Evolutionary conservation across 1,140 invertebrate genomes (phyloP).

Genomic region (Eulimnadia texana): DNA sequence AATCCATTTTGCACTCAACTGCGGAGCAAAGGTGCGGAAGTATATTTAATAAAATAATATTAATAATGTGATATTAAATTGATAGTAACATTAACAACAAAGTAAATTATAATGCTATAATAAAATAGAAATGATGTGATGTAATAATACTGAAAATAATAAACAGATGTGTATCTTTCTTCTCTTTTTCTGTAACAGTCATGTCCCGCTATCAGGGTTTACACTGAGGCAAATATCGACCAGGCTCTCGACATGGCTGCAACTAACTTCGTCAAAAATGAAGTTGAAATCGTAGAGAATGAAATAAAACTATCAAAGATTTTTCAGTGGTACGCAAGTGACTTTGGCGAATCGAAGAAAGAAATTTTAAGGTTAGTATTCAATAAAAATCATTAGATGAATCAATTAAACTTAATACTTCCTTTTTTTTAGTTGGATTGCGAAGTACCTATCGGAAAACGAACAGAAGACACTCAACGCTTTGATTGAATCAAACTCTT

Average conservation of each 20-base stretch:
- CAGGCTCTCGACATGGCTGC: constrained; percentile 25
- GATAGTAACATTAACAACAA: not conserved
- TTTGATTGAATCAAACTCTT: not conserved
- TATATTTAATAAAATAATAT: not conserved
- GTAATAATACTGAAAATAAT: too few species aligned
- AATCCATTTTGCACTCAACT: constrained; percentile 34
- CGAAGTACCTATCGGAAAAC: not conserved
- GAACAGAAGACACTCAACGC: not conserved
- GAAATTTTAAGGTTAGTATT: constrained; percentile 9
- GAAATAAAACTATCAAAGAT: constrained; percentile 26
- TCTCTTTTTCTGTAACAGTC: constrained; percentile 21
- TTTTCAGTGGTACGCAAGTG: constrained; percentile 27
- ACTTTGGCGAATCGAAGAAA: constrained; percentile 27
- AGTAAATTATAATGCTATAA: not conserved
- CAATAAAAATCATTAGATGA: not conserved
- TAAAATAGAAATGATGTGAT: too few species aligned
- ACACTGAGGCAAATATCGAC: constrained; percentile 26
- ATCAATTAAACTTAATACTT: not conserved
- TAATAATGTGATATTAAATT: not conserved
- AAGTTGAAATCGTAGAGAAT: constrained; percentile 21
- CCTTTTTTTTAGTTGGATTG: constrained; percentile 2
- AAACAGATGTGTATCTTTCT: not conserved
- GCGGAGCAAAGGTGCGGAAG: constrained; percentile 29
- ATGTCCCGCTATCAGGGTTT: constrained; percentile 30
- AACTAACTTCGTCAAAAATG: constrained; percentile 26